Conservation (phyloP, 2,113 vertebrate genomes). For the Recurvirostra avosetta region DNA sequence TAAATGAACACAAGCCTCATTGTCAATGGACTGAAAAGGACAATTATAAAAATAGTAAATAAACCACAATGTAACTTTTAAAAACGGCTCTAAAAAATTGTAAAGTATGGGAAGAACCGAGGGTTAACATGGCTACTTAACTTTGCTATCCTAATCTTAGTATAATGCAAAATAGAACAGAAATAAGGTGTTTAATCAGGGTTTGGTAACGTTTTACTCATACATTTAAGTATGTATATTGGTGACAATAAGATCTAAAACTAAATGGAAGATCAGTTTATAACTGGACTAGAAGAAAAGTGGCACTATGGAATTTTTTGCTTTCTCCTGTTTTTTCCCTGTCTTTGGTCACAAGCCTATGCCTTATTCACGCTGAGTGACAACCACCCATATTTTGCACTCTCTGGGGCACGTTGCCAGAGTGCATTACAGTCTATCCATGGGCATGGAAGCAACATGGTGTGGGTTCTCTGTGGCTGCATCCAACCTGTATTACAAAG, state of each 20-base stretch:
- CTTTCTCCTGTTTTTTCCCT: neutral
- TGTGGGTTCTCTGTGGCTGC: neutral
- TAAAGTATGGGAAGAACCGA: neutral
- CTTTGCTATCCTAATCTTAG: neutral
- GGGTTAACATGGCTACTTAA: neutral
- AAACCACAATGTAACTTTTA: neutral
- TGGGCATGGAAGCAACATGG: neutral
- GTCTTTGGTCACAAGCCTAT: neutral
- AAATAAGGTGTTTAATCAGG: neutral
- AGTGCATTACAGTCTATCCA: no score
- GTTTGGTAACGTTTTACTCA: neutral
- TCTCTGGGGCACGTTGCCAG: neutral
- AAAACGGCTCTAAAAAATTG: neutral
- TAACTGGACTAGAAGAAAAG: neutral
- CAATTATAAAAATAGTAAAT: neutral
- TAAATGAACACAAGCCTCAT: neutral
- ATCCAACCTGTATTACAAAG: neutral
- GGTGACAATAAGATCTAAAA: neutral
- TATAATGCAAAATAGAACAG: neutral
- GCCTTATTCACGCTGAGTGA: neutral
- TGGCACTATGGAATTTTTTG: accelerated
- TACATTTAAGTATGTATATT: neutral
- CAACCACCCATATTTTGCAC: neutral
- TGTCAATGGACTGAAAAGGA: neutral
- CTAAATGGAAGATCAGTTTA: neutral